phyloP scores from a whole-genome alignment of 1,140 invertebrate genomes.

The Chironomus striatipennis region DNA sequence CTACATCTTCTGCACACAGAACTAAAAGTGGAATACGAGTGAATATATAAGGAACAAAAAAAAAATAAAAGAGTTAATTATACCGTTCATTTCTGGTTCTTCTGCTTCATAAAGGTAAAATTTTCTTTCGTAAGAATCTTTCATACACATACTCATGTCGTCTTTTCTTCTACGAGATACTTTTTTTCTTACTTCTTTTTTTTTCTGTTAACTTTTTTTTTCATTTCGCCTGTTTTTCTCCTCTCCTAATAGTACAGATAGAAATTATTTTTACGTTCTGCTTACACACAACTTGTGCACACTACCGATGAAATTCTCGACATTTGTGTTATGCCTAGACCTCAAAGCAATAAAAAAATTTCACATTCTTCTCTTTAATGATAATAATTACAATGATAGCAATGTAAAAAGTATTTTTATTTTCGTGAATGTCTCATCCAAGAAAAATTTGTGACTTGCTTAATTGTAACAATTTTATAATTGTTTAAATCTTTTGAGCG shows the following conservation, averaged over 20 bases:
- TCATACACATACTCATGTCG: not conserved
- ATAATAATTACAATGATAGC: no score
- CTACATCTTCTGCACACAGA: not conserved
- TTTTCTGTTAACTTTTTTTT: not conserved
- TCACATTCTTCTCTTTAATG: no score
- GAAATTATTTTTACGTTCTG: not conserved
- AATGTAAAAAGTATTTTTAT: no score
- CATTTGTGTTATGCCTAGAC: no score
- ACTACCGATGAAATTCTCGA: not conserved
- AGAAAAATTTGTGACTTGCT: no score
- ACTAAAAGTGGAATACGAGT: not conserved
- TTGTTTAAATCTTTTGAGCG: slow-evolving; percentile 8
- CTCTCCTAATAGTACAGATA: not conserved
- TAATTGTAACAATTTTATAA: not conserved
- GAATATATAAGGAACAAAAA: not conserved
- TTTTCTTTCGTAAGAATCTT: slow-evolving; percentile 6
- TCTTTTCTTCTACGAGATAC: not conserved
- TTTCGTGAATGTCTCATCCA: no score
- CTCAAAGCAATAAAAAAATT: no score
- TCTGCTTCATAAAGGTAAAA: slow-evolving; percentile 18
- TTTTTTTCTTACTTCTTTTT: not conserved
- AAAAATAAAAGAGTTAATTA: slow-evolving; percentile 21
- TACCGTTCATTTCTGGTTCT: slow-evolving; percentile 21
- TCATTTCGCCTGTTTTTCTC: not conserved
- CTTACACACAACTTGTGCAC: not conserved